Conservation (phyloP, 2,797 vertebrate species). For the Diceros bicornis region DNA sequence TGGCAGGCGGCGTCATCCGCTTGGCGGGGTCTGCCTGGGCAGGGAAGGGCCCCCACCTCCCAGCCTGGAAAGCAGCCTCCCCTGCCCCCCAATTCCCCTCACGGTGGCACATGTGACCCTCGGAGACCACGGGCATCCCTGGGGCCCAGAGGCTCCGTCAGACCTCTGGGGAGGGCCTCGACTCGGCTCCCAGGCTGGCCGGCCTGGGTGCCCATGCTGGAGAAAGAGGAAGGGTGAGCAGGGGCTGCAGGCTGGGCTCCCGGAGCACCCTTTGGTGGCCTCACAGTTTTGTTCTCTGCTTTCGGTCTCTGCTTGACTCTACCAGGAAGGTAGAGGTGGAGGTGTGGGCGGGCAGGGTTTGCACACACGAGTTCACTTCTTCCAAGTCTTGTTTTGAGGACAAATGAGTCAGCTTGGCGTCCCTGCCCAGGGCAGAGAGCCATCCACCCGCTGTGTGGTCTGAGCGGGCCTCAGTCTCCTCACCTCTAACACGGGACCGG, state of each 20-base stretch:
- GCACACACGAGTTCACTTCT: constrained; percentile 68
- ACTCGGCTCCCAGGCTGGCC: not conserved
- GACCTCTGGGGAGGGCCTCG: not conserved
- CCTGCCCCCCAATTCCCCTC: rapidly evolving
- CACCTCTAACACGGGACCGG: rapidly evolving
- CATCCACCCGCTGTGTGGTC: not conserved
- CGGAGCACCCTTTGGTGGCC: not conserved
- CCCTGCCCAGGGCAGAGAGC: not conserved
- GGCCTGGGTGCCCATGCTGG: not conserved
- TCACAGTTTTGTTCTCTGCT: not conserved
- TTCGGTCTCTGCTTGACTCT: not conserved
- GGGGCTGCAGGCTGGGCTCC: not conserved
- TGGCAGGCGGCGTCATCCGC: constrained; percentile 85
- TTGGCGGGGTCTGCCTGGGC: constrained; percentile 74
- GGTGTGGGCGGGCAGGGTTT: not conserved
- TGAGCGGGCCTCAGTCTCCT: not conserved
- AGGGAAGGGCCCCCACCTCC: constrained; percentile 60
- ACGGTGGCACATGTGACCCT: rapidly evolving
- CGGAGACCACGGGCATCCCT: not conserved
- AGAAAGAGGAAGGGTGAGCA: rapidly evolving
- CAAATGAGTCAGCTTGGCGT: constrained; percentile 1
- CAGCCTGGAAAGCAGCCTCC: not conserved
- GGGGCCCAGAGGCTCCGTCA: constrained; percentile 31
- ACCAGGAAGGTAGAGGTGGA: not conserved
- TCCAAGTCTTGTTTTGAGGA: constrained; percentile 73